Evolutionary conservation across 2,797 vertebrate species (phyloP), one percentile per base, ranked within the genome.

Genomic region (Rhabdophis nuchalis): DNA sequence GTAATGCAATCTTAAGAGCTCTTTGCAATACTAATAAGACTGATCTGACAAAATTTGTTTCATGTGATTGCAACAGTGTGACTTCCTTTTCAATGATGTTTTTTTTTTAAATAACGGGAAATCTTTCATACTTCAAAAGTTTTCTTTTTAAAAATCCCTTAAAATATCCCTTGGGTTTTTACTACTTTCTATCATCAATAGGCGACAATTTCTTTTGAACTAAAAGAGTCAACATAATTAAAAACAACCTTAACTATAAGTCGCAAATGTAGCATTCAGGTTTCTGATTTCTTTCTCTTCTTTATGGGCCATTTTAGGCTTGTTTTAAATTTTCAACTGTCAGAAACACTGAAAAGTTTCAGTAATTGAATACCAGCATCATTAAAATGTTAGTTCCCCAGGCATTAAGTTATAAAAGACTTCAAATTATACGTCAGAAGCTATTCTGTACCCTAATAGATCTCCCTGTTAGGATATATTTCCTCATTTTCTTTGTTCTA

Each of bases 21-120:
- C 95, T 90, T 96, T 96, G 95, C 92, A 93, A 82, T 87, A 10
- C 95, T 96, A 96, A 97, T 95, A 94, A 94, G 46, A 87, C 86
- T 82, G 23, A 93, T 58, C 94, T 91, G 87, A 92, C 72, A 93
- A 91, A 61, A 8, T 27, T 72, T 93, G 92, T 53, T 72, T 2
- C 92, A 85, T 53, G 93, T 1, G 85, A 54, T 92, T 46, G 56
- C 91, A 95, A 96, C 88, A 87, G 16, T 90, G 87, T 32, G 8
- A 95, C 82, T 93, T 85, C 60, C 94, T 90, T 32, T 90, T 88
- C 95, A 95, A 16, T 93, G 91, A 94, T 90, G 90, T 61, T 50
- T 95, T 94, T 93, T 96, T 95, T 95, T 94, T 94, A 94, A 88
- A 92, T 89, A 46, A 64, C 46, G 10, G 36, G 1, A 90, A 88